Percentiles rank a stretch among this genome's conserved stretches.
Conservation (phyloP, 2,797 vertebrate genomes). For the Morelia viridis region DNA sequence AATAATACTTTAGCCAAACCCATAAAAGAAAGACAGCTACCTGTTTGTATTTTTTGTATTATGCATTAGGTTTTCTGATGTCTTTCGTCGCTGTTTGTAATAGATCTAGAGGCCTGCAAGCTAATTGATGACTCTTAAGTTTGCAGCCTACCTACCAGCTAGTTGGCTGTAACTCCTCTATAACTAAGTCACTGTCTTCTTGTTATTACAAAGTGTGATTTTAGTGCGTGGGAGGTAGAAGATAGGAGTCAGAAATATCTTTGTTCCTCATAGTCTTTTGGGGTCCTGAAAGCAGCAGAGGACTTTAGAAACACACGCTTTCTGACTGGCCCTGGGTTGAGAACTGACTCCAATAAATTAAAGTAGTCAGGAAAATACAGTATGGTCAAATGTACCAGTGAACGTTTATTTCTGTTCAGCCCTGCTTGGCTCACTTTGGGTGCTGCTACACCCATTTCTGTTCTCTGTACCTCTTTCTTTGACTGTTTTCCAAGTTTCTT, state of each 20-base stretch:
- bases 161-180: not conserved
- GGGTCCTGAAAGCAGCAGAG: not conserved
- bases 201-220: not conserved
- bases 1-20: not conserved
- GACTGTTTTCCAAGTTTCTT: no score
- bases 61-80: not conserved
- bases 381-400: not conserved
- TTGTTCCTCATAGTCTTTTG: not conserved
- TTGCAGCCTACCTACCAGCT: not conserved
- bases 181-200: not conserved
- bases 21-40: not conserved
- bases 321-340: not conserved
- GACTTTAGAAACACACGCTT: not conserved
- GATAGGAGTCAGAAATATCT: not conserved
- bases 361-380: not conserved
- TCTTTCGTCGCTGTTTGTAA: not conserved
- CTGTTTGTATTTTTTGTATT: not conserved
- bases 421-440: no score
- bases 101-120: not conserved
- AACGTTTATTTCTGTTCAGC: not conserved
- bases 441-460: no score
- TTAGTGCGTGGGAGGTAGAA: not conserved
- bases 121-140: not conserved
- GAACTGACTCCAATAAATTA: not conserved
- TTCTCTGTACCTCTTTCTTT: no score